A percentile compares a stretch with the other conserved stretches of the same genome.
Evolutionary conservation across 2,888 invertebrate genomes (phyloP).

Genomic region (Subacronicta megacephala): DNA sequence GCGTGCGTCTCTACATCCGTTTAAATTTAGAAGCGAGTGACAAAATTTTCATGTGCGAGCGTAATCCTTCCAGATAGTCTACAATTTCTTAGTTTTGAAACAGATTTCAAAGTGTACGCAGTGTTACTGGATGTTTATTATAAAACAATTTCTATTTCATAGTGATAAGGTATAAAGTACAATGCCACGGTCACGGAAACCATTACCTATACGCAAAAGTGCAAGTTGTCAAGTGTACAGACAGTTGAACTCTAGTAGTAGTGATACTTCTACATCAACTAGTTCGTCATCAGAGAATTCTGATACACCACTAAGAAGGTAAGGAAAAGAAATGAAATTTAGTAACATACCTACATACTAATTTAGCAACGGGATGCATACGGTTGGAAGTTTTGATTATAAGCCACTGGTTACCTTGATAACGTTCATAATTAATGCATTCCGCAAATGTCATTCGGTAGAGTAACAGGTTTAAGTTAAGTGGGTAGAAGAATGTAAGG

Average conservation of each 20-base stretch:
- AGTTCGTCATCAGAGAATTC: constrained; percentile 73
- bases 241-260: constrained; percentile 71
- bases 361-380: not conserved
- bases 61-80: constrained; percentile 54
- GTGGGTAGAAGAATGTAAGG: not conserved
- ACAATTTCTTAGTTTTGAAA: constrained; percentile 62
- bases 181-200: constrained; percentile 50
- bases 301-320: constrained; percentile 80
- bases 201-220: constrained; percentile 67
- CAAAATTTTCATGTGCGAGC: constrained; percentile 66
- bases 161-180: constrained; percentile 39
- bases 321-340: constrained; percentile 36
- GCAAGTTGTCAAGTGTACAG: constrained; percentile 74
- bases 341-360: not conserved
- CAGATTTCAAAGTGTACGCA: constrained; percentile 52
- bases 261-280: constrained; percentile 77
- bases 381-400: not conserved
- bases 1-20: constrained; percentile 60
- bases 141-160: constrained; percentile 31
- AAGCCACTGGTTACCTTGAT: not conserved
- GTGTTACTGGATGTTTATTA: constrained; percentile 20
- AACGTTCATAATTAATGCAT: not conserved
- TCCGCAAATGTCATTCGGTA: not conserved
- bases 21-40: constrained; percentile 83
- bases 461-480: not conserved